Base-by-base conservation (phyloP, 2,797 vertebrate species). In the Geotrypetes seraphini region DNA sequence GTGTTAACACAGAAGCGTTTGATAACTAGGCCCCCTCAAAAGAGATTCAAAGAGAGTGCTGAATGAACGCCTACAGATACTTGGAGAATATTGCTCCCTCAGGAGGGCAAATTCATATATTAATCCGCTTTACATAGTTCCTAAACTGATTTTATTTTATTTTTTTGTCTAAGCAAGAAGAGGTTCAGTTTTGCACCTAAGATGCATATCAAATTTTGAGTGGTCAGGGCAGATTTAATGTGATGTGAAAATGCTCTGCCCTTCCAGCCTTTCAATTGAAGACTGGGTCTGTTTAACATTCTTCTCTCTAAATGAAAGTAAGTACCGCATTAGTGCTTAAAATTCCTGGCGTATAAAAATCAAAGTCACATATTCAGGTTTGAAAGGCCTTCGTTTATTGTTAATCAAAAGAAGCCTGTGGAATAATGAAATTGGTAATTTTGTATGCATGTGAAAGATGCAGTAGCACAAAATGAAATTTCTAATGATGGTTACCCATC, bases 381-480 rank as follows among this genome's bases (percentile, higher is more conserved):
- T 63, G 57, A 60, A 69, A 76, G 56, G 54, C 37, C 55, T 43
- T 47, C 11, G 2, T 68, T 74, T 72, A 67, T 51, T 70, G 65
- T 73, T 76, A 71, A 78, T 78, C 68, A 69, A 60, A 75, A 55
- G 65, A 57, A 61, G 53, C 32, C 54, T 52, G 36, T 56, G 52
- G 58, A 67, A 63, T 71, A 71, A 77, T 67, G 65, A 69, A 69
- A 53, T 55, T 42, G 18, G 18, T 71, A 63, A 68, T 74, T 69
- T 66, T 71, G 55, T 54, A 50, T 53, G 61, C 63, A 53, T 57
- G 55, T 63, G 62, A 60, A 68, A 73, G 70, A 71, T 60, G 50
- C 55, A 48, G 18, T 34, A 49, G 50, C 53, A 42, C 39, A 39
- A 35, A 54, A 36, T 67, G 58, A 60, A 66, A 58, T 65, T 77